Evolutionary conservation across 1,140 invertebrate species (phyloP), one percentile per base, ranked within the genome.

Genomic region (Drosophila mayri): DNA sequence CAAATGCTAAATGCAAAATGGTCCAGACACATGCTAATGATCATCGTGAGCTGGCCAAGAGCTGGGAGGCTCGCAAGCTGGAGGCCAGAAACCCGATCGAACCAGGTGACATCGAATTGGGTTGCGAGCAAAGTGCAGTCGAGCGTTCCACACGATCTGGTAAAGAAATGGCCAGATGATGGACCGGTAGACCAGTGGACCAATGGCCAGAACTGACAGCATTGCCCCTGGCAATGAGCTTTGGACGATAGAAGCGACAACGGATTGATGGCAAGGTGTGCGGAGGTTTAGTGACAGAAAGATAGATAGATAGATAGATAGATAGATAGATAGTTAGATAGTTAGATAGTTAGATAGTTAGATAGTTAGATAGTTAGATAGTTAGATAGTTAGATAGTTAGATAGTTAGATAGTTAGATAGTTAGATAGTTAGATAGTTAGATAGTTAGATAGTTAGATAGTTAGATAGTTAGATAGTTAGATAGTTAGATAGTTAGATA

Each of bases 1-100:
- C 79, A 86, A 71, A 73, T 81, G 78, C 68, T 57, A 78, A 5
- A 37, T 54, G 83, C 68, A 64, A 78, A 40, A 61, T 41, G 68
- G 28, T 25, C 40, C 65, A 54, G 50, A 50, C 62, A 32, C 14
- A 35, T 8, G 37, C 54, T 32, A 72, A 35, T 60, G 43, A 47
- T 58, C 64, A 47, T 41, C 67, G 47, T 57, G 20, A 64, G 58
- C 18, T 41, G 61, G 22, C 44, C n/a, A 25, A 46, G 43, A 46
- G 43, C 5, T 3, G 28, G 30, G 18, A 14, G 49, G 50, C 50
- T 18, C 7, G 35, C 9, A 2, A 2, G 35, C 54, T 22, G 32
- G 20, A 12, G 54, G 54, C 54, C 22, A 57, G 54, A 43, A 57
- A 43, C 35, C 54, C 38, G 38, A 65, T 65, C 35, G 52, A 38